Evolutionary conservation across 2,888 invertebrate species (phyloP).

Genomic region (Gasteruption jaculator): DNA sequence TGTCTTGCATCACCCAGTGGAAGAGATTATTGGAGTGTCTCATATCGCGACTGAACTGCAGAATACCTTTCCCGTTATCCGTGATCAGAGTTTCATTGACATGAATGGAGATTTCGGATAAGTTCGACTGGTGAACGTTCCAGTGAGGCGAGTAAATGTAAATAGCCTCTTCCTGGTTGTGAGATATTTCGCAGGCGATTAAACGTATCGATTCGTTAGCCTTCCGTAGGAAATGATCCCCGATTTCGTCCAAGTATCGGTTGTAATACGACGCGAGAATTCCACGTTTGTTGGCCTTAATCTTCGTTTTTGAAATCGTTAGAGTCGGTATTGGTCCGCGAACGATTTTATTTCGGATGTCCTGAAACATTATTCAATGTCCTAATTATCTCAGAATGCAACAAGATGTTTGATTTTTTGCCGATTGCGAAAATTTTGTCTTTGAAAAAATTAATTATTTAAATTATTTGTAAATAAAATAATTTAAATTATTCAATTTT

Average conservation of each 20-base stretch:
- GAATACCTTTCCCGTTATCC: constrained; percentile 83
- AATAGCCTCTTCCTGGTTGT: constrained; percentile 76
- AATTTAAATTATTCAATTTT: no score
- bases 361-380: constrained; percentile 55
- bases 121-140: constrained; percentile 79
- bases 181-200: constrained; percentile 74
- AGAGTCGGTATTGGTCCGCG: constrained; percentile 78
- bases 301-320: constrained; percentile 66
- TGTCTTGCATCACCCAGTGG: constrained; percentile 87
- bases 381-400: constrained; percentile 2
- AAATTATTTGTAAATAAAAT: constrained; percentile 1
- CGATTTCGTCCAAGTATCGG: constrained; percentile 78
- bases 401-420: not conserved
- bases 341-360: constrained; percentile 68
- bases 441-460: not conserved
- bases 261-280: constrained; percentile 84
- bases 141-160: constrained; percentile 80
- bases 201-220: constrained; percentile 83
- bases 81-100: constrained; percentile 80
- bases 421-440: not conserved
- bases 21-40: constrained; percentile 95
- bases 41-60: constrained; percentile 88
- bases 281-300: constrained; percentile 77
- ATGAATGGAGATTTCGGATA: constrained; percentile 87
- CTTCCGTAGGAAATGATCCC: constrained; percentile 81